phyloP scores from a whole-genome alignment of 2,113 vertebrate species.

The Hypomesus transpacificus region DNA sequence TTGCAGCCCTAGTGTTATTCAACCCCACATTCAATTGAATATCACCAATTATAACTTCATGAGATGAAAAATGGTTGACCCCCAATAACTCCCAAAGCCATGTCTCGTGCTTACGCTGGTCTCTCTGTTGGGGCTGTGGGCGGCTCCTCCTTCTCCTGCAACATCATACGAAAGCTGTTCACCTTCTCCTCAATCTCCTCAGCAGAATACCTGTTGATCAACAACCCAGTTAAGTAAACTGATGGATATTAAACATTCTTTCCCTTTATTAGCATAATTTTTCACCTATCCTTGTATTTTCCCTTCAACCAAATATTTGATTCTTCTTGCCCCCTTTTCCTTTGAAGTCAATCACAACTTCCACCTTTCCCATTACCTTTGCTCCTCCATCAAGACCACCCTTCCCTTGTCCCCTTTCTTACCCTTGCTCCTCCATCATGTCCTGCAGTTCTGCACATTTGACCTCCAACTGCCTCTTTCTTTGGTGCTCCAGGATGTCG shows the following conservation, averaged over 20 bases:
- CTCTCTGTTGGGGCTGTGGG: constrained; percentile 62
- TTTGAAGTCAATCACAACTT: background rate
- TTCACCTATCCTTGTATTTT: background rate
- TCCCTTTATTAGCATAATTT: too few species aligned
- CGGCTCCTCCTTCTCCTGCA: constrained; percentile 85
- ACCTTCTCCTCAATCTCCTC: constrained; percentile 92
- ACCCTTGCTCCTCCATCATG: constrained; percentile 97
- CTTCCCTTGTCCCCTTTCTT: constrained; percentile 51
- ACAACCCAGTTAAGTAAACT: background rate
- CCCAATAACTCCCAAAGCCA: background rate
- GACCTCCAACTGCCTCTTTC: constrained; percentile 90
- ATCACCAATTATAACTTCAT: too few species aligned
- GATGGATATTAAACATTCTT: background rate
- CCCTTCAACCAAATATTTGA: background rate
- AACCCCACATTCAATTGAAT: too few species aligned
- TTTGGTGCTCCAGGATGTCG: constrained; percentile 90
- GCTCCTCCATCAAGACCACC: background rate
- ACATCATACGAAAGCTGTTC: constrained; percentile 88
- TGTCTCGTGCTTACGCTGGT: constrained; percentile 53
- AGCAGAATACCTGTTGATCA: constrained; percentile 75
- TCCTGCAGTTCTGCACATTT: constrained; percentile 91
- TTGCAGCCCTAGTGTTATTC: too few species aligned
- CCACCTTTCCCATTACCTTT: background rate
- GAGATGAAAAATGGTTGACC: too few species aligned
- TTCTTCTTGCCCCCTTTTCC: too few species aligned